These are phyloP conservation scores for Atta cephalotes DNA, from an alignment of 1,140 invertebrate genomes.

Conservation along the genomic window DNA sequence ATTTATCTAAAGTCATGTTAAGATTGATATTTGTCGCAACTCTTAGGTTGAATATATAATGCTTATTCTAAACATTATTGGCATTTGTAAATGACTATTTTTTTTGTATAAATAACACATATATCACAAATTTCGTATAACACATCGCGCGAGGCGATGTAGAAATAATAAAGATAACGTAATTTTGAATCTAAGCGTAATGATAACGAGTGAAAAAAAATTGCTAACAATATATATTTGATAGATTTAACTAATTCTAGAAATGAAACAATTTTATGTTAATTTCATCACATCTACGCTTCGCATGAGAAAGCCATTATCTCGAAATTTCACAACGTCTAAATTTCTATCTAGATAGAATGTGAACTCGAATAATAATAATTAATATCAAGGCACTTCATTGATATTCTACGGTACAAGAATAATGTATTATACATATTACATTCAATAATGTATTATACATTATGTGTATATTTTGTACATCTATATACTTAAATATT, in stretches of 20 bases:
- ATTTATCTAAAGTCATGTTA: not conserved
- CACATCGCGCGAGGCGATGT: not conserved
- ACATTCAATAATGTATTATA: not conserved
- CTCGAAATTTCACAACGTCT: not conserved
- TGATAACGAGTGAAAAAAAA: slow-evolving; percentile 8
- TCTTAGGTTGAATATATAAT: not conserved
- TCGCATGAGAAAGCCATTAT: not conserved
- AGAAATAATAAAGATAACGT: not conserved
- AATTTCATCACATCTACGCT: not conserved
- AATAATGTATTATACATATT: not conserved
- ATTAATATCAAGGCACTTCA: slow-evolving; percentile 32
- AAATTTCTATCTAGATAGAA: slow-evolving; percentile 4
- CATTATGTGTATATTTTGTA: not conserved
- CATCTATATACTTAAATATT: not conserved
- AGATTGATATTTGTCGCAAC: not conserved
- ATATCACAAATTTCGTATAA: slow-evolving; percentile 41
- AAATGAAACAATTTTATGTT: not conserved
- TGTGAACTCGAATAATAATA: not conserved
- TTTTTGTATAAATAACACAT: not conserved
- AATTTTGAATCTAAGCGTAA: not conserved
- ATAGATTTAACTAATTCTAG: not conserved
- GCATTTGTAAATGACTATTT: slow-evolving; percentile 19
- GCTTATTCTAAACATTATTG: slow-evolving; percentile 11
- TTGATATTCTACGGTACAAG: not conserved
- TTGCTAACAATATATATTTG: not conserved